Conservation (phyloP, 2,888 invertebrate genomes). For the Drosophila siamana region DNA sequence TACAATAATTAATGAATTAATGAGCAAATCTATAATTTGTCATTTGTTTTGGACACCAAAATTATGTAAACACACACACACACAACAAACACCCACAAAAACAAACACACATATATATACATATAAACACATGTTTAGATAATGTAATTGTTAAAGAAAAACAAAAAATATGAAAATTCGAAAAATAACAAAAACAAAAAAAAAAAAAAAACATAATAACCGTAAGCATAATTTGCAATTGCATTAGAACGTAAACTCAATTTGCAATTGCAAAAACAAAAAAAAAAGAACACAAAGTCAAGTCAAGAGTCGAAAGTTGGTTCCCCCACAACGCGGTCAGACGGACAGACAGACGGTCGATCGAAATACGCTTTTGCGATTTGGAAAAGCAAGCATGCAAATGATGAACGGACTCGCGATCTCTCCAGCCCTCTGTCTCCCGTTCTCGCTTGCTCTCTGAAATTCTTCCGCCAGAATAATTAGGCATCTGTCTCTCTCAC, state of each 20-base stretch:
- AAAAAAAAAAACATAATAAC: slow-evolving; percentile 19
- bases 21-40: slow-evolving; percentile 37
- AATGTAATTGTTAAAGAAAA: slow-evolving; percentile 60
- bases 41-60: slow-evolving; percentile 45
- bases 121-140: slow-evolving; percentile 45
- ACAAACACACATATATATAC: slow-evolving; percentile 15
- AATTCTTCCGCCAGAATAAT: slow-evolving; percentile 3
- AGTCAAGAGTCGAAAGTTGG: slow-evolving; percentile 10
- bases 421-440: slow-evolving; percentile 10
- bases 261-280: slow-evolving; percentile 22
- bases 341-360: neutral
- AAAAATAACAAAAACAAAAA: slow-evolving; percentile 22
- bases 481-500: slow-evolving; percentile 1
- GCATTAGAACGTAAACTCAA: slow-evolving; percentile 9
- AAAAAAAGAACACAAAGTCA: slow-evolving; percentile 16
- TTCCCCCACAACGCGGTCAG: slow-evolving; percentile 1
- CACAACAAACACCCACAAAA: slow-evolving; percentile 7
- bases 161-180: slow-evolving; percentile 11
- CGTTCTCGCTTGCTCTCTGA: neutral
- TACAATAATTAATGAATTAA: slow-evolving; percentile 16
- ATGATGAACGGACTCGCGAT: neutral
- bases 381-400: too few species aligned
- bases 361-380: too few species aligned
- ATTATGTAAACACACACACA: slow-evolving; percentile 33
- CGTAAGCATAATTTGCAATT: slow-evolving; percentile 35